A percentile compares a stretch with the other conserved stretches of the same genome.
These are phyloP conservation scores for Marmota monax DNA, from an alignment of 2,113 vertebrate genomes.

Conservation along the genomic window DNA sequence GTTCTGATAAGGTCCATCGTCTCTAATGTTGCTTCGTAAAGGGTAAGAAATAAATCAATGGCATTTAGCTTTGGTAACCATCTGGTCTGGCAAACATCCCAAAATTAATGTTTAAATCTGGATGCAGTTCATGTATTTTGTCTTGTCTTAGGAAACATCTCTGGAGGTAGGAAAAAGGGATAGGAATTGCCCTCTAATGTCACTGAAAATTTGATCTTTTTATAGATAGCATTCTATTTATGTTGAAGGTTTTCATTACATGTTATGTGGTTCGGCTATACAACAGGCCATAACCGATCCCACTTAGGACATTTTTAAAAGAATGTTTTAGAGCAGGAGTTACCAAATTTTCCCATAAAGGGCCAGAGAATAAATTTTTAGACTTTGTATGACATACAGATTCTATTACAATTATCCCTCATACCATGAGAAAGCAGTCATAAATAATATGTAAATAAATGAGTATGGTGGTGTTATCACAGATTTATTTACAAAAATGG, in stretches of 20 bases:
- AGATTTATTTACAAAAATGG: neutral
- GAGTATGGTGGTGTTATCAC: neutral
- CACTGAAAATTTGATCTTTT: slow-evolving; percentile 62
- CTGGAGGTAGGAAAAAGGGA: slow-evolving; percentile 62
- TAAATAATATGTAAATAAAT: neutral
- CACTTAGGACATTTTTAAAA: neutral
- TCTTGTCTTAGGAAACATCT: slow-evolving; percentile 79
- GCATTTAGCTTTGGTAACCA: slow-evolving; percentile 90
- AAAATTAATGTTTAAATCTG: slow-evolving; percentile 88
- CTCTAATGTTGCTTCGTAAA: slow-evolving; percentile 89
- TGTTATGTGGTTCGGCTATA: neutral
- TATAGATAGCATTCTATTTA: neutral
- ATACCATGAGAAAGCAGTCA: neutral
- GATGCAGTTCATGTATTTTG: slow-evolving; percentile 86
- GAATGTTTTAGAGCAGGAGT: neutral
- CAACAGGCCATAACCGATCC: neutral
- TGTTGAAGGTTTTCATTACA: neutral
- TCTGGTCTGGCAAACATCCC: slow-evolving; percentile 89
- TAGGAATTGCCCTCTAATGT: slow-evolving; percentile 58
- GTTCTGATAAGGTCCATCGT: slow-evolving; percentile 90
- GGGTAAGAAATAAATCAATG: slow-evolving; percentile 91
- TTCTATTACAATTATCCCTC: neutral
- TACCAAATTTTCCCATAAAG: slow-evolving; percentile 8
- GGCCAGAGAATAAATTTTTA: neutral
- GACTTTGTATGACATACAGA: neutral